A percentile compares a stretch with the other conserved stretches of the same genome.
These are phyloP conservation scores for Urosaurus nigricauda DNA, from an alignment of 2,797 vertebrate species.

Conservation along the genomic window DNA sequence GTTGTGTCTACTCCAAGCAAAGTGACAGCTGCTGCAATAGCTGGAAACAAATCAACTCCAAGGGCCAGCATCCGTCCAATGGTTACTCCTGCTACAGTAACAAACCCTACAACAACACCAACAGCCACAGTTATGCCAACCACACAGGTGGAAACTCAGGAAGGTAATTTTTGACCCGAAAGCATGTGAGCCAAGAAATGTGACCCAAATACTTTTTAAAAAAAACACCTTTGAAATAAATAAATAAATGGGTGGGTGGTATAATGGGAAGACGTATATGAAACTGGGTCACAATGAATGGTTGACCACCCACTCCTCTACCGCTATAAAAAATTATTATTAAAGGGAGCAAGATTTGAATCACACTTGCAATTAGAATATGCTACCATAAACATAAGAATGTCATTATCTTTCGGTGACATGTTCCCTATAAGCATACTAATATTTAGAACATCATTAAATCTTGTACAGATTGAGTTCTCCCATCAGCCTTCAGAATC, in stretches of 20 bases:
- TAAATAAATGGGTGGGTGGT: not conserved
- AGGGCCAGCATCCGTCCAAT: constrained; percentile 98
- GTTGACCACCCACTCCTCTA: not conserved
- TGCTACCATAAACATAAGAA: too few relatives aligned
- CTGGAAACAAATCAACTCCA: constrained; percentile 95
- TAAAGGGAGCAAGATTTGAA: not conserved
- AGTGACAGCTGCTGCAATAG: constrained; percentile 89
- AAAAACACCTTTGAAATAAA: not conserved
- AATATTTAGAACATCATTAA: not conserved
- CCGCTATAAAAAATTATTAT: not conserved
- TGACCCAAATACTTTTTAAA: not conserved
- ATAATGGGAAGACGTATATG: not conserved
- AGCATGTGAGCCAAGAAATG: too few relatives aligned
- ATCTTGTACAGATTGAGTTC: not conserved
- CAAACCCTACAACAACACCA: constrained; percentile 92
- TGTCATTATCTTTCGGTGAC: not conserved
- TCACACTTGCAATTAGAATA: not conserved
- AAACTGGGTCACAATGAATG: not conserved
- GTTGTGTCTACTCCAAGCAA: constrained; percentile 93
- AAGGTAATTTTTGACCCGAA: constrained; percentile 80
- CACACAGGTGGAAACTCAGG: constrained; percentile 96
- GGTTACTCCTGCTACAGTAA: constrained; percentile 94
- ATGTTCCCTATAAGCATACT: too few relatives aligned
- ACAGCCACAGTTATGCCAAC: constrained; percentile 99
- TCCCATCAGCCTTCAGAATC: not conserved